phyloP scores from a whole-genome alignment of 2,888 invertebrate genomes.

The Lasioglossum leucozonium region DNA sequence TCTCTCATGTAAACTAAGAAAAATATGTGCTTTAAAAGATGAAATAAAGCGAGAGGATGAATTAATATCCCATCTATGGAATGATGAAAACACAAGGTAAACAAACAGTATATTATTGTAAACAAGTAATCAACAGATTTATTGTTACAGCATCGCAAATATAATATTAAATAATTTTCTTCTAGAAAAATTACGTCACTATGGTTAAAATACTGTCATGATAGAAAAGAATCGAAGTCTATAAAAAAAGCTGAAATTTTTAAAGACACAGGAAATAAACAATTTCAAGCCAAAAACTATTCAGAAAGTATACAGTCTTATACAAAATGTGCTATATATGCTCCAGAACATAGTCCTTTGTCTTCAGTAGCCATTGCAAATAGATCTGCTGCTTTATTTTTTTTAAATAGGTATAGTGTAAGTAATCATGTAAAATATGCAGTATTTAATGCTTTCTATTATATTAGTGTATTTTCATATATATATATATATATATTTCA shows the following conservation, averaged over 20 bases:
- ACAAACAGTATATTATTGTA: constrained; percentile 12
- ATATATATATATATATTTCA: constrained; percentile 17
- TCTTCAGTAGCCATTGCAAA: constrained; percentile 89
- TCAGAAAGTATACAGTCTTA: constrained; percentile 87
- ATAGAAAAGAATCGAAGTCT: constrained; percentile 79
- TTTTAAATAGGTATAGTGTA: constrained; percentile 87
- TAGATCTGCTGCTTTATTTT: constrained; percentile 88
- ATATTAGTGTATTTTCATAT: constrained; percentile 12
- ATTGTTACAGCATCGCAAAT: background rate
- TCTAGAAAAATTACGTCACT: constrained; percentile 78
- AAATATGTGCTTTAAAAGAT: constrained; percentile 16
- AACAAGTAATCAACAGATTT: background rate
- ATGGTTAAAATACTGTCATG: constrained; percentile 81
- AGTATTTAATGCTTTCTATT: constrained; percentile 4
- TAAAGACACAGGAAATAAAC: constrained; percentile 86
- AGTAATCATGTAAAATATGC: constrained; percentile 45
- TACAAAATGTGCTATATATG: constrained; percentile 87
- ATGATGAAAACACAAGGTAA: constrained; percentile 68
- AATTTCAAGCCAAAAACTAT: constrained; percentile 86
- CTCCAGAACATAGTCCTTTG: constrained; percentile 86
- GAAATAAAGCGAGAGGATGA: constrained; percentile 69
- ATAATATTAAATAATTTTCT: background rate
- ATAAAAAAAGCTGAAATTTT: constrained; percentile 78
- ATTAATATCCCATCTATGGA: constrained; percentile 70
- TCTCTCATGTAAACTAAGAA: constrained; percentile 48